Percentiles rank a stretch among this genome's conserved stretches.
phyloP scores from a whole-genome alignment of 92 coral and sea anemone species.

The Epizoanthus scotinus region DNA sequence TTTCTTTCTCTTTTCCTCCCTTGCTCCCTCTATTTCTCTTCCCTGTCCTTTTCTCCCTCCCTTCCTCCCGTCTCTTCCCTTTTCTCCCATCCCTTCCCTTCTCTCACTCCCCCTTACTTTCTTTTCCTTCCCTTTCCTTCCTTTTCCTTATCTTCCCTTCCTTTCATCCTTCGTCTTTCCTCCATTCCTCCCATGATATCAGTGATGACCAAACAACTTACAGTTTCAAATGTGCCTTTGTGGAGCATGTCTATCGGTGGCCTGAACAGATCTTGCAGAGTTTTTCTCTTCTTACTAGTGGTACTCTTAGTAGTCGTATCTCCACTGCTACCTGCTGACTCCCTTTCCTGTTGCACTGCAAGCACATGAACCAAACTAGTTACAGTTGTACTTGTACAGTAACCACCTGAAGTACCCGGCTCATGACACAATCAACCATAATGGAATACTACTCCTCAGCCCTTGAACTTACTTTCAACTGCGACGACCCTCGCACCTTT shows the following conservation, averaged over 20 bases:
- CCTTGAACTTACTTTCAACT: no score
- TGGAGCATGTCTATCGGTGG: slow-evolving; percentile 96
- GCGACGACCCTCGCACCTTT: no score
- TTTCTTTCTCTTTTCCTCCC: no score
- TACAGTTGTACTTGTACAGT: not conserved
- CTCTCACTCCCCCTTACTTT: no score
- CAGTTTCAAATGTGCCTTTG: slow-evolving; percentile 99
- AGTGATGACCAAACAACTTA: slow-evolving; percentile 38
- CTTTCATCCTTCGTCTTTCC: not conserved
- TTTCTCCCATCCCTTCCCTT: no score
- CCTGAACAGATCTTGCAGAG: slow-evolving; percentile 91
- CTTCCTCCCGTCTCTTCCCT: no score
- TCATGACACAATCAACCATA: no score
- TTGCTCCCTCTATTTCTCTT: no score
- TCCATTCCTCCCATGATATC: not conserved
- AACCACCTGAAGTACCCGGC: no score
- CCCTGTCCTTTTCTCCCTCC: no score
- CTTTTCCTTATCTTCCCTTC: not conserved
- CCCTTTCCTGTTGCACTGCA: slow-evolving; percentile 67
- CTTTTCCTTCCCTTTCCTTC: no score
- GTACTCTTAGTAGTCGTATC: slow-evolving; percentile 4
- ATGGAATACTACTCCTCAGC: no score
- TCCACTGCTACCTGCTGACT: slow-evolving; percentile 20
- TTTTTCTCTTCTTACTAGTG: slow-evolving; percentile 62
- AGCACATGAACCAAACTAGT: slow-evolving; percentile 8